A percentile compares a stretch with the other conserved stretches of the same genome.
These are phyloP conservation scores for Dynastes hyllus DNA, from an alignment of 2,888 invertebrate species.

Conservation along the genomic window DNA sequence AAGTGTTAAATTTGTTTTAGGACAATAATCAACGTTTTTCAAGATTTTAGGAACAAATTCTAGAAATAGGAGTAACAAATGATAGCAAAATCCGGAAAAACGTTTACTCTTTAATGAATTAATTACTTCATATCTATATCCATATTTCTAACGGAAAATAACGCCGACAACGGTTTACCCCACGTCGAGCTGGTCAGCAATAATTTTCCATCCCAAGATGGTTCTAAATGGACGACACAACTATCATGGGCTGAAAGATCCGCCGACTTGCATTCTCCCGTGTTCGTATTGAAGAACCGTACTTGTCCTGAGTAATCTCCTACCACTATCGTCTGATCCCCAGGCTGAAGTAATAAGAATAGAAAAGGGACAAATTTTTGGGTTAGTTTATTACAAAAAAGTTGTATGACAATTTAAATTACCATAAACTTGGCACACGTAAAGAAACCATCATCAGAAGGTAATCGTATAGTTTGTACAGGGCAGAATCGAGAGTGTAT, in stretches of 20 bases:
- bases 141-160: constrained; percentile 84
- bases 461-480: constrained; percentile 80
- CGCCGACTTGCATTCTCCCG: constrained; percentile 85
- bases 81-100: too few relatives aligned
- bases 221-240: constrained; percentile 86
- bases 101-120: background rate
- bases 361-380: background rate
- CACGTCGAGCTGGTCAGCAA: constrained; percentile 90
- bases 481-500: constrained; percentile 90
- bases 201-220: constrained; percentile 82
- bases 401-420: constrained; percentile 33
- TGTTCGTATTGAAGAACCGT: constrained; percentile 88
- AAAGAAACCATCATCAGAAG: constrained; percentile 83
- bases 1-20: too few relatives aligned
- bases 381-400: background rate
- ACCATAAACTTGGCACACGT: constrained; percentile 74
- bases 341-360: constrained; percentile 66
- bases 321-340: constrained; percentile 77
- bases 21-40: too few relatives aligned
- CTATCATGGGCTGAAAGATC: constrained; percentile 87
- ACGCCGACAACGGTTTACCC: constrained; percentile 86
- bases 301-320: constrained; percentile 95
- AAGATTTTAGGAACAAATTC: too few relatives aligned
- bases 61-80: too few relatives aligned
- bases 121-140: constrained; percentile 79